Conservation (phyloP, 1,140 invertebrate species). For the Riptortus pedestris region DNA sequence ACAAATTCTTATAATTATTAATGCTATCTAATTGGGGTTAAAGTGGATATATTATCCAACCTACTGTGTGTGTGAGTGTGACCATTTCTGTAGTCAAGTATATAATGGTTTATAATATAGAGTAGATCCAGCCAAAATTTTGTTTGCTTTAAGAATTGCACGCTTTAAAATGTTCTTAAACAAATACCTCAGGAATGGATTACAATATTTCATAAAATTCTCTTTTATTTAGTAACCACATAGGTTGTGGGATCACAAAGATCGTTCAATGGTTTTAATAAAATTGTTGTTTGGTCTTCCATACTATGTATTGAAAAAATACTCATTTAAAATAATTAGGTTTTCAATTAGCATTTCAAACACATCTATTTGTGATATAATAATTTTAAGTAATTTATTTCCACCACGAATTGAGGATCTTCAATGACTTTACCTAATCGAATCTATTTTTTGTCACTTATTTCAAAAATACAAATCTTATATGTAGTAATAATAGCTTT, state of each 20-base stretch:
- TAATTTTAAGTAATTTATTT: neutral
- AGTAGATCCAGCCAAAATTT: neutral
- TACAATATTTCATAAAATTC: too few relatives aligned
- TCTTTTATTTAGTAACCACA: too few relatives aligned
- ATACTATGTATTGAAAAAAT: neutral
- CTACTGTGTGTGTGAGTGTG: conserved; percentile 25
- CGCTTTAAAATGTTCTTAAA: conserved; percentile 3
- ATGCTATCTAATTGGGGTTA: conserved; percentile 11
- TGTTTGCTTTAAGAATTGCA: conserved; percentile 5
- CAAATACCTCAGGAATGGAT: too few relatives aligned
- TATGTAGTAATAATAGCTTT: neutral
- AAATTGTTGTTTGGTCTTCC: conserved; percentile 7
- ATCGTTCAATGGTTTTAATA: conserved; percentile 4
- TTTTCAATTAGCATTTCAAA: neutral
- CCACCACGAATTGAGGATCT: neutral
- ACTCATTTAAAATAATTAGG: neutral
- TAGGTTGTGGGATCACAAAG: too few relatives aligned
- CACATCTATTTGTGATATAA: conserved; percentile 6
- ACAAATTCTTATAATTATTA: conserved; percentile 28
- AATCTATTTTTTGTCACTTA: neutral
- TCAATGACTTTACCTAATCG: neutral
- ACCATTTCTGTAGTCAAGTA: conserved; percentile 9
- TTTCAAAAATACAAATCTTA: too few relatives aligned
- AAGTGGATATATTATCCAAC: conserved; percentile 19
- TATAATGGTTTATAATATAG: neutral